A percentile compares a stretch with the other conserved stretches of the same genome.
These are phyloP conservation scores for Epinotia brunnichana DNA, from an alignment of 2,888 invertebrate species.

Conservation along the genomic window DNA sequence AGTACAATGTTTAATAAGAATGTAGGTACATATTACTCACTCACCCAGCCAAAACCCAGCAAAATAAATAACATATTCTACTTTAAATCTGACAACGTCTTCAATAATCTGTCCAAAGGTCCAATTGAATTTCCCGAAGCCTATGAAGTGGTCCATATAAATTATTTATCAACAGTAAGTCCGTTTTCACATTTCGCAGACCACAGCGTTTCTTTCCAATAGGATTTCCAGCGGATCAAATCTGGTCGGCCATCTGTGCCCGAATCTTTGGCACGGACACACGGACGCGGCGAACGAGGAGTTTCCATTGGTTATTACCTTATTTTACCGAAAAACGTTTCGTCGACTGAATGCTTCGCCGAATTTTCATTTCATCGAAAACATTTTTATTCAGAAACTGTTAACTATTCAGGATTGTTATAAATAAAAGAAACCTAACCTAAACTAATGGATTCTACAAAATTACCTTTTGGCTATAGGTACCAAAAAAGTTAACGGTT, in stretches of 20 bases:
- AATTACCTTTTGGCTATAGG: no score
- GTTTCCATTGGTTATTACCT: no score
- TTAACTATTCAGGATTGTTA: no score
- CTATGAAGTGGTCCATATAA: conserved; percentile 55
- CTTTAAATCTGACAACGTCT: conserved; percentile 16
- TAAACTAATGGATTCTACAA: no score
- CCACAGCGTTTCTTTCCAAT: conserved; percentile 69
- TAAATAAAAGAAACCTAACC: no score
- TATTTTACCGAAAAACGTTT: no score
- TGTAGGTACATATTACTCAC: no score
- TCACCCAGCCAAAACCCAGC: not conserved
- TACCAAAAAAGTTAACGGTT: no score
- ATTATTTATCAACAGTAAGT: conserved; percentile 68
- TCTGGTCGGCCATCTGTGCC: conserved; percentile 78
- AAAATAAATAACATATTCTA: not conserved
- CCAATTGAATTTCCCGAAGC: conserved; percentile 42
- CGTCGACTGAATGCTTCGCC: no score
- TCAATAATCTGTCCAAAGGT: conserved; percentile 30
- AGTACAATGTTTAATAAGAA: no score
- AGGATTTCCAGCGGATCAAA: conserved; percentile 74
- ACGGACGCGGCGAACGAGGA: conserved; percentile 49
- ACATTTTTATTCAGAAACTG: no score
- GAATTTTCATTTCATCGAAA: no score
- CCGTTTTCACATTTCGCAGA: conserved; percentile 64
- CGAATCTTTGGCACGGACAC: conserved; percentile 65